Evolutionary conservation across 2,888 invertebrate species (phyloP).

Genomic region (Trachelus troglodyta): DNA sequence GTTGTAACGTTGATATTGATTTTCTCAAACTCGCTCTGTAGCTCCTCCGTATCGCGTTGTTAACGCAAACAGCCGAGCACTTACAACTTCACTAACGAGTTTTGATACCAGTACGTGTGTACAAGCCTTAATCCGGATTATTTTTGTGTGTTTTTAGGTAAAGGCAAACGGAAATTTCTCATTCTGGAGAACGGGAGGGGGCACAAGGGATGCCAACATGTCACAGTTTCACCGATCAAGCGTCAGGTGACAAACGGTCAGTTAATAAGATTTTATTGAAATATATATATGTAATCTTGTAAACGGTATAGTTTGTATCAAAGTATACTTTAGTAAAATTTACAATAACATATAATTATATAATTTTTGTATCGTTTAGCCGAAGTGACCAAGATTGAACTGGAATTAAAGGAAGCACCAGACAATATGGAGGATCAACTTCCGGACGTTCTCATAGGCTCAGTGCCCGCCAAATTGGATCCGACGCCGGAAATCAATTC

Average conservation of each 20-base stretch:
- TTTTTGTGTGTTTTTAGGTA: background rate
- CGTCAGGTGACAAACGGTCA: conserved; percentile 40
- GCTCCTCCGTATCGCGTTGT: background rate
- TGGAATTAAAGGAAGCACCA: conserved; percentile 57
- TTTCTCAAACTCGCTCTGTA: background rate
- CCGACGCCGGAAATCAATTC: conserved; percentile 52
- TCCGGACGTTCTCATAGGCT: conserved; percentile 46
- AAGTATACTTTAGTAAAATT: too few species aligned
- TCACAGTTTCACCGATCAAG: conserved; percentile 42
- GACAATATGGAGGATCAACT: conserved; percentile 42
- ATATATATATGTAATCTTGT: too few species aligned
- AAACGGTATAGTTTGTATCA: too few species aligned
- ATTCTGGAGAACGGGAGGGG: conserved; percentile 56
- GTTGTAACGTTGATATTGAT: background rate
- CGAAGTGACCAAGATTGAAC: conserved; percentile 57
- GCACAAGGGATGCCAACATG: conserved; percentile 51
- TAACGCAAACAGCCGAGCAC: background rate
- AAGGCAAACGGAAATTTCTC: conserved; percentile 33
- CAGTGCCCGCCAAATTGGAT: conserved; percentile 52
- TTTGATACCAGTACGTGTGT: background rate
- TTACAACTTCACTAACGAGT: background rate
- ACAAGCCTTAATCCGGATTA: background rate
- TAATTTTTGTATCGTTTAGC: conserved; percentile 29
- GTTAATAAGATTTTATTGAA: background rate
- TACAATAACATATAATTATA: background rate